These are phyloP conservation scores for Temnothorax unifasciatus DNA, from an alignment of 2,888 invertebrate species.

Conservation along the genomic window DNA sequence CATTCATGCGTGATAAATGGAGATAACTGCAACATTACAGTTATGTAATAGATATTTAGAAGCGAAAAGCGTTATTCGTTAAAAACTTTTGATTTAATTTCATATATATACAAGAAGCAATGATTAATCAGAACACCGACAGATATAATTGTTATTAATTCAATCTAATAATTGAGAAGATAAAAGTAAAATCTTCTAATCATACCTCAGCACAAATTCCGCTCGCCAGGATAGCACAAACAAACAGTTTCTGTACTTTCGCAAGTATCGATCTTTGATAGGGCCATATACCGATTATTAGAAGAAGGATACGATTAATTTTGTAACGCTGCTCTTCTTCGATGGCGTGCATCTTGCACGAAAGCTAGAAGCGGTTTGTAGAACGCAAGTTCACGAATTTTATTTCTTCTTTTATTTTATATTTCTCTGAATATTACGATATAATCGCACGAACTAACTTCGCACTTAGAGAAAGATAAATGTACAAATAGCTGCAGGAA, in stretches of 20 bases:
- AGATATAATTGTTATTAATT: too few relatives aligned
- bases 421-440: background rate
- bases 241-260: background rate
- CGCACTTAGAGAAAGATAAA: background rate
- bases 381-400: background rate
- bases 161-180: background rate
- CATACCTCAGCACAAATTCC: conserved; percentile 6
- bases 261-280: background rate
- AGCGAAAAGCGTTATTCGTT: background rate
- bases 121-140: background rate
- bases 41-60: background rate
- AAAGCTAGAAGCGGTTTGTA: background rate
- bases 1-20: background rate
- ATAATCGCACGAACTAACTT: background rate
- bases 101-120: background rate
- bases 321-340: background rate
- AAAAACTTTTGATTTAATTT: background rate
- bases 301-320: background rate
- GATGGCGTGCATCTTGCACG: background rate
- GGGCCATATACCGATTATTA: conserved; percentile 1
- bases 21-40: background rate
- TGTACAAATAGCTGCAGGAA: background rate
- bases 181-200: background rate
- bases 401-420: background rate
- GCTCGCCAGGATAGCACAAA: background rate